Conservation (phyloP, 2,888 invertebrate species). For the Noctua fimbriata region DNA sequence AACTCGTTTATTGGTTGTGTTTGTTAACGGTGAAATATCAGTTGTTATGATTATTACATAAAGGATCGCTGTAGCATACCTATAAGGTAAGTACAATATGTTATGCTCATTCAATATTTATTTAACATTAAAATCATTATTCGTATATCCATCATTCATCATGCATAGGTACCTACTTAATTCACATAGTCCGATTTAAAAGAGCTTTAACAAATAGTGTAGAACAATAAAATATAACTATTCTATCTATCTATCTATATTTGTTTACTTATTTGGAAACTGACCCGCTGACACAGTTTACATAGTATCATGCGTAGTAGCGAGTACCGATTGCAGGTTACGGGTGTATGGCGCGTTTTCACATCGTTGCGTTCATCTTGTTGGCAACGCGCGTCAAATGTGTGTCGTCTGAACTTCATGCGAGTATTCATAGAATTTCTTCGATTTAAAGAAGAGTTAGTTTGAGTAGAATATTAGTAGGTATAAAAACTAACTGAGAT, state of each 20-base stretch:
- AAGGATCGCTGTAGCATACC: background rate
- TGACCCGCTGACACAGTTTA: background rate
- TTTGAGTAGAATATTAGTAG: background rate
- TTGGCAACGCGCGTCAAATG: constrained; percentile 30
- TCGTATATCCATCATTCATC: background rate
- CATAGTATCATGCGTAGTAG: constrained; percentile 14
- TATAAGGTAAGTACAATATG: too few species aligned
- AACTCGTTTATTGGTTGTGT: background rate
- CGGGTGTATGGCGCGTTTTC: constrained; percentile 29
- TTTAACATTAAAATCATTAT: background rate
- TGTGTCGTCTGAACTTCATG: constrained; percentile 16
- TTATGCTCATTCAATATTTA: background rate
- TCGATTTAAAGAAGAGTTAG: background rate
- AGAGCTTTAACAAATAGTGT: background rate
- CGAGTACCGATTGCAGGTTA: constrained; percentile 43
- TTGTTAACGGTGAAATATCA: background rate
- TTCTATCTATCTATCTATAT: background rate
- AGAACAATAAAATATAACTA: background rate
- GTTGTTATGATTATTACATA: background rate
- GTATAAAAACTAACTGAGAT: background rate
- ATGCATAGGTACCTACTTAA: background rate
- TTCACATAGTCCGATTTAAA: background rate
- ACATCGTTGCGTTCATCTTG: constrained; percentile 39
- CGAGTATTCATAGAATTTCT: background rate
- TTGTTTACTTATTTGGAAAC: constrained; percentile 5